phyloP scores from a whole-genome alignment of 2,888 invertebrate genomes.

The Tetranychus truncatus region DNA sequence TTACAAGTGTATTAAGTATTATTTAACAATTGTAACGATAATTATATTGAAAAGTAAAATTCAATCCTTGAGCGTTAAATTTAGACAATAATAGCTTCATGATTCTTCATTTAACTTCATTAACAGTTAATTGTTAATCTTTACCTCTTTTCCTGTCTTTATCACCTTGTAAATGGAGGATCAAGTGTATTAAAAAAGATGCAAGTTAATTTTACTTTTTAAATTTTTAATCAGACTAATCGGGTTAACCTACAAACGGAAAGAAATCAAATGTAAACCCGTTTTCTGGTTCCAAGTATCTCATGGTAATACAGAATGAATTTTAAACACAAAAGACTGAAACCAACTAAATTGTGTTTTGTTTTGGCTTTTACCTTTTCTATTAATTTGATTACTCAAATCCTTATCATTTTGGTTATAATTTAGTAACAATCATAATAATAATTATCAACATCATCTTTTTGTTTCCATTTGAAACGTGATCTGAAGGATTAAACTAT shows the following conservation, averaged over 20 bases:
- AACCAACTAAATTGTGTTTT: too few relatives aligned
- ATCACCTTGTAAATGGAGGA: not conserved
- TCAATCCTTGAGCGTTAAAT: not conserved
- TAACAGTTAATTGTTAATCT: not conserved
- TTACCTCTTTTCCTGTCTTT: not conserved
- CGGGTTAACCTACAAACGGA: not conserved
- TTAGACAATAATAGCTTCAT: not conserved
- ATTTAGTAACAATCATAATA: not conserved
- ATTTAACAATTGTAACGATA: not conserved
- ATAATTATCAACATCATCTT: not conserved
- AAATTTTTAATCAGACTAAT: not conserved
- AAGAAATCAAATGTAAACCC: not conserved
- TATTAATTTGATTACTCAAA: not conserved
- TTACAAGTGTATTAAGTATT: not conserved
- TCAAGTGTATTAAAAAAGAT: not conserved
- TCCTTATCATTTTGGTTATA: not conserved
- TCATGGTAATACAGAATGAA: not conserved
- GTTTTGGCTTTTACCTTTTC: too few relatives aligned
- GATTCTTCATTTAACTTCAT: not conserved
- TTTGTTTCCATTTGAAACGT: not conserved
- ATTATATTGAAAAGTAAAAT: not conserved
- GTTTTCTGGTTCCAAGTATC: not conserved
- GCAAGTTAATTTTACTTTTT: not conserved
- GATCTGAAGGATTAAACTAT: not conserved
- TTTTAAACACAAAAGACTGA: too few relatives aligned